These are phyloP conservation scores for Cydia splendana DNA, from an alignment of 1,140 invertebrate species.

Conservation along the genomic window DNA sequence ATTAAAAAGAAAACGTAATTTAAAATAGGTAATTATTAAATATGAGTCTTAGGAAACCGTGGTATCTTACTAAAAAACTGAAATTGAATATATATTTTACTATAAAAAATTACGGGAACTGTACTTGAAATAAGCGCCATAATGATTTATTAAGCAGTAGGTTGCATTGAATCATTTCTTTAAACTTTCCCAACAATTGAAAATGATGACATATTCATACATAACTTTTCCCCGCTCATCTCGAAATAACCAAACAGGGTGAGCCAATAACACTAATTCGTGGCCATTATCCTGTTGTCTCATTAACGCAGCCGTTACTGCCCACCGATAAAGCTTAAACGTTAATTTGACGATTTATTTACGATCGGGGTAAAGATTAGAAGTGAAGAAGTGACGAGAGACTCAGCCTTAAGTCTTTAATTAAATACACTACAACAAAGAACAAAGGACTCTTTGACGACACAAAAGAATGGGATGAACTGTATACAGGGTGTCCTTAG, in stretches of 20 bases:
- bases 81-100: no score
- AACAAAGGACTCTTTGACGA: background rate
- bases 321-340: conserved; percentile 45
- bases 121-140: no score
- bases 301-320: conserved; percentile 46
- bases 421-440: conserved; percentile 12
- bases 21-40: no score
- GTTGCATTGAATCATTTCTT: no score
- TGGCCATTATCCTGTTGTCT: conserved; percentile 48
- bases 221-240: background rate
- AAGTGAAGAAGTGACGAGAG: conserved; percentile 1
- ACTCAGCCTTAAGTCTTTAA: conserved; percentile 4
- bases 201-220: background rate
- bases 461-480: no score
- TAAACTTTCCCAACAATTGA: background rate
- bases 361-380: conserved; percentile 41
- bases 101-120: no score
- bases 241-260: conserved; percentile 40
- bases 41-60: no score
- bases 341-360: conserved; percentile 68
- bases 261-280: conserved; percentile 53
- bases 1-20: no score
- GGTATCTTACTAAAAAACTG: no score
- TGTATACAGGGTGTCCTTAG: no score
- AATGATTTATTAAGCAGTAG: background rate